Evolutionary conservation across 2,888 invertebrate genomes (phyloP).

Genomic region (Eledona agricola): DNA sequence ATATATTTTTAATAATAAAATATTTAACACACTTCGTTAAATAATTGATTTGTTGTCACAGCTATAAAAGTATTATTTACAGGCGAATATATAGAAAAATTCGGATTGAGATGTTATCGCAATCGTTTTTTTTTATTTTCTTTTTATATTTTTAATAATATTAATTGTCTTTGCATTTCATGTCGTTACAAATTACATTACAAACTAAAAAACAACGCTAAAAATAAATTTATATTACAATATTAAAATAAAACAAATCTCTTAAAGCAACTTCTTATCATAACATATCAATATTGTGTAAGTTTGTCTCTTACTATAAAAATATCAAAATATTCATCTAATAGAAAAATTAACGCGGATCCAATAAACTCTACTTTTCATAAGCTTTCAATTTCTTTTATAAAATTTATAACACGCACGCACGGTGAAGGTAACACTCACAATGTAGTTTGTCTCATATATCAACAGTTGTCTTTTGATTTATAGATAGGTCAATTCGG

Average conservation of each 20-base stretch:
- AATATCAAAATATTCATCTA: slow-evolving; percentile 33
- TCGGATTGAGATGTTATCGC: slow-evolving; percentile 50
- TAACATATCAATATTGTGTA: slow-evolving; percentile 14
- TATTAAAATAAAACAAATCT: slow-evolving; percentile 5
- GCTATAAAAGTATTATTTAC: slow-evolving; percentile 54
- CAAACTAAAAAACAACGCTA: slow-evolving; percentile 7
- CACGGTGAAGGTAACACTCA: slow-evolving; percentile 41
- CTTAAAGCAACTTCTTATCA: slow-evolving; percentile 8
- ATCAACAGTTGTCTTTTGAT: slow-evolving; percentile 36
- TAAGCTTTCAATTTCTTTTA: slow-evolving; percentile 15
- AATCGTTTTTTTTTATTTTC: too few relatives aligned
- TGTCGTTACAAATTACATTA: slow-evolving; percentile 4
- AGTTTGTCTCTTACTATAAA: slow-evolving; percentile 27
- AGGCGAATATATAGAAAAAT: slow-evolving; percentile 45
- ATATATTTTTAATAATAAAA: slow-evolving; percentile 17
- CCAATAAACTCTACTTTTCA: slow-evolving; percentile 22
- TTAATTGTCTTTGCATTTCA: slow-evolving; percentile 43
- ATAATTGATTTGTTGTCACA: slow-evolving; percentile 57
- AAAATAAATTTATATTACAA: slow-evolving; percentile 2
- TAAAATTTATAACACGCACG: slow-evolving; percentile 41
- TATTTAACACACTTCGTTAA: slow-evolving; percentile 40
- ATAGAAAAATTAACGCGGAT: slow-evolving; percentile 30
- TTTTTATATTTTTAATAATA: too few relatives aligned
- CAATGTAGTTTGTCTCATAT: slow-evolving; percentile 29
- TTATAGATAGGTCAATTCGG: slow-evolving; percentile 56